These are phyloP conservation scores for Nematopogon swammerdamellus DNA, from an alignment of 2,888 invertebrate species.

Conservation along the genomic window DNA sequence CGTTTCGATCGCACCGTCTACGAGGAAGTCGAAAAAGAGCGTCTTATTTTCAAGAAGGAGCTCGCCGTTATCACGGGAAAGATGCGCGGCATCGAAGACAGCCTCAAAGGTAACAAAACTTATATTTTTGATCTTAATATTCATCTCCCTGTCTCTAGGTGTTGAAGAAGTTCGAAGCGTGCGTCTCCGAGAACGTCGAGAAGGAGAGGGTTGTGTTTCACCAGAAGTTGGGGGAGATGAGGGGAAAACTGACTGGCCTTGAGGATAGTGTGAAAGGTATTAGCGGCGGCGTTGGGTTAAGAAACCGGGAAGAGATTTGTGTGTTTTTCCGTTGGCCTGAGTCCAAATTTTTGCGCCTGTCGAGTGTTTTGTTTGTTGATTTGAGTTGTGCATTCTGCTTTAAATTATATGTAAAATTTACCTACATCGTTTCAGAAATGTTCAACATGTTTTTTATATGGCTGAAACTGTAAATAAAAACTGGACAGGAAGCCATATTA, in stretches of 20 bases:
- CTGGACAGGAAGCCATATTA: too few relatives aligned
- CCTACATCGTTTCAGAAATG: too few relatives aligned
- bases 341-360: too few relatives aligned
- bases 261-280: slow-evolving; percentile 72
- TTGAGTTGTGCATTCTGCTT: background rate
- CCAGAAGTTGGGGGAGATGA: slow-evolving; percentile 68
- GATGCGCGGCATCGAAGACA: slow-evolving; percentile 72
- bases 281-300: slow-evolving; percentile 29
- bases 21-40: slow-evolving; percentile 67
- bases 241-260: slow-evolving; percentile 73
- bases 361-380: background rate
- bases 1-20: slow-evolving; percentile 28
- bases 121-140: background rate
- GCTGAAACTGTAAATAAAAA: too few relatives aligned
- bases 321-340: too few relatives aligned
- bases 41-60: slow-evolving; percentile 67
- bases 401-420: too few relatives aligned
- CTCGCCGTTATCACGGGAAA: slow-evolving; percentile 73
- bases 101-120: slow-evolving; percentile 59
- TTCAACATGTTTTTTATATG: too few relatives aligned
- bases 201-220: slow-evolving; percentile 69
- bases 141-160: slow-evolving; percentile 17
- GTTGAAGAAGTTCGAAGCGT: slow-evolving; percentile 26
- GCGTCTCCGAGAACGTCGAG: slow-evolving; percentile 59
- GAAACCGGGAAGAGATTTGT: slow-evolving; percentile 43